Percentiles rank a stretch among this genome's conserved stretches.
Conservation (phyloP, 2,797 vertebrate species). For the Naso thynnoides region DNA sequence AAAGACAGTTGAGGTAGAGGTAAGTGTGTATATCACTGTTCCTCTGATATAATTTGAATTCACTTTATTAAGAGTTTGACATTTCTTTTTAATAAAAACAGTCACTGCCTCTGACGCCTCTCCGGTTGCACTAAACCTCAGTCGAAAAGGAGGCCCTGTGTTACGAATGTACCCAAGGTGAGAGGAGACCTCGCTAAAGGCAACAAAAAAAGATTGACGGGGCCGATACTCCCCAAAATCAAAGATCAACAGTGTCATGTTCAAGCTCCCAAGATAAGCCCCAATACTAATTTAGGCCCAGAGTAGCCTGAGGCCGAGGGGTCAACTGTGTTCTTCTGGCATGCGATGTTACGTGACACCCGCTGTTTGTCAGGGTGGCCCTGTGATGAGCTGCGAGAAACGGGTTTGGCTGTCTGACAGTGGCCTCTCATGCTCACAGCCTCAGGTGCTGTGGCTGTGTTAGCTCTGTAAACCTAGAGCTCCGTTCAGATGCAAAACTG, state of each 20-base stretch:
- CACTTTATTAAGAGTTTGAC: neutral
- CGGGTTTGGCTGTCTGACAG: constrained; percentile 68
- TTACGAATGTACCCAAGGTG: constrained; percentile 22
- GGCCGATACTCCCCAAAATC: constrained; percentile 58
- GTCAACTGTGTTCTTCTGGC: constrained; percentile 70
- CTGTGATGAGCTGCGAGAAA: constrained; percentile 69
- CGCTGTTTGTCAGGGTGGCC: constrained; percentile 58
- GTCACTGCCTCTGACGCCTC: constrained; percentile 7
- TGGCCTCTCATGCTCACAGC: constrained; percentile 59
- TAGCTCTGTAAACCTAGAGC: constrained; percentile 76
- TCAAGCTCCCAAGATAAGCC: constrained; percentile 70
- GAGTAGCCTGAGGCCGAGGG: constrained; percentile 54
- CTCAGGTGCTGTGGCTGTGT: constrained; percentile 52
- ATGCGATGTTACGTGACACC: constrained; percentile 73
- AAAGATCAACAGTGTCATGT: constrained; percentile 81
- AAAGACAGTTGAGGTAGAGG: neutral
- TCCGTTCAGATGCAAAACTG: constrained; percentile 51
- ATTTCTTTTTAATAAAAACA: constrained; percentile 16
- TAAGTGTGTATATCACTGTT: neutral
- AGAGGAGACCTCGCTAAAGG: constrained; percentile 55
- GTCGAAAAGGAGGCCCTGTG: constrained; percentile 57
- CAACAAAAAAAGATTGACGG: constrained; percentile 49
- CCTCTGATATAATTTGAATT: neutral
- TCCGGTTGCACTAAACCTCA: constrained; percentile 21
- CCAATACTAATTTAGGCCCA: constrained; percentile 68